Conservation (phyloP, 2,888 invertebrate species). For the Euclidia mi region DNA sequence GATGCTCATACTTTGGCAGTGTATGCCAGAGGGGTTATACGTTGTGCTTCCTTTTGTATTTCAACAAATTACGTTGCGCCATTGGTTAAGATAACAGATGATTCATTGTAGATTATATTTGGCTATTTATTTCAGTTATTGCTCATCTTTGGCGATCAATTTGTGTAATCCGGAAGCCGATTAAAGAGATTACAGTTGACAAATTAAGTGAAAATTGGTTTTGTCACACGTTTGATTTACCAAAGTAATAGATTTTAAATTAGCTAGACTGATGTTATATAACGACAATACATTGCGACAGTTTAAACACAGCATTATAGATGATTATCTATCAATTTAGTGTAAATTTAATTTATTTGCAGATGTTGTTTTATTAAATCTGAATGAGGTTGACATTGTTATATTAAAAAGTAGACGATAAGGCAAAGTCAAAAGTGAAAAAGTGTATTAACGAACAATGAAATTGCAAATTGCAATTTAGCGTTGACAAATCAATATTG, state of each 20-base stretch:
- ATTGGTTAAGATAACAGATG: slow-evolving; percentile 29
- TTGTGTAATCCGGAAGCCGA: slow-evolving; percentile 29
- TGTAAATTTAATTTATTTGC: slow-evolving; percentile 26
- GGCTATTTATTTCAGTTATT: neutral
- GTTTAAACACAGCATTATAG: slow-evolving; percentile 15
- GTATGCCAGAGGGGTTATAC: slow-evolving; percentile 26
- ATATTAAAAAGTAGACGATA: slow-evolving; percentile 21
- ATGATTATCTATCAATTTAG: slow-evolving; percentile 29
- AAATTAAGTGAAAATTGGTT: slow-evolving; percentile 19
- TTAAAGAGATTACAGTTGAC: slow-evolving; percentile 17
- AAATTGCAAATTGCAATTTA: slow-evolving; percentile 55
- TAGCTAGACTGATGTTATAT: slow-evolving; percentile 13
- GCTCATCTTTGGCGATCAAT: slow-evolving; percentile 8
- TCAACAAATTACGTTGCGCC: slow-evolving; percentile 31
- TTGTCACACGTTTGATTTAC: slow-evolving; percentile 26
- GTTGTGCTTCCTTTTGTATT: slow-evolving; percentile 40
- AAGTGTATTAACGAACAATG: slow-evolving; percentile 57
- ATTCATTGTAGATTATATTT: neutral
- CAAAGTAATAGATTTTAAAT: slow-evolving; percentile 26
- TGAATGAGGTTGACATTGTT: slow-evolving; percentile 20
- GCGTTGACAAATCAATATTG: slow-evolving; percentile 60
- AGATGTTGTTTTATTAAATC: slow-evolving; percentile 22
- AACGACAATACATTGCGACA: slow-evolving; percentile 28
- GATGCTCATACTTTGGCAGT: slow-evolving; percentile 37
- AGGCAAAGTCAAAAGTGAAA: slow-evolving; percentile 38